Conservation (phyloP, 2,113 vertebrate species). For the Callipepla squamata region DNA sequence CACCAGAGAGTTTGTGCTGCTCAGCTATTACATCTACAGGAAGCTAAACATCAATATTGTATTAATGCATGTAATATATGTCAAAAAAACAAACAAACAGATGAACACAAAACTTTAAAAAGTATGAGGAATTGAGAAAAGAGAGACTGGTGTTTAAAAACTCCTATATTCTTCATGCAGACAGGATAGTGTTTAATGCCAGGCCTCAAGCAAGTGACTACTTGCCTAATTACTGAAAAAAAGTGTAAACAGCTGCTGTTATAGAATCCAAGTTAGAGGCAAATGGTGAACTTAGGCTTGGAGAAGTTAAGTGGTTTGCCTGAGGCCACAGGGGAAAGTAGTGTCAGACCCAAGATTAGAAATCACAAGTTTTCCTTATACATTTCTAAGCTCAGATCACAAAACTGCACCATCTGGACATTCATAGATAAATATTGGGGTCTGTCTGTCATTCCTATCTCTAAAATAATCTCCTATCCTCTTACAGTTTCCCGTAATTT, state of each 20-base stretch:
- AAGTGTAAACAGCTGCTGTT: constrained; percentile 52
- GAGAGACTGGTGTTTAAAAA: not conserved
- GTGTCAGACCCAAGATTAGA: constrained; percentile 38
- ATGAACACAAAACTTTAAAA: not conserved
- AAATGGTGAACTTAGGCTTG: constrained; percentile 53
- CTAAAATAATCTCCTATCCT: constrained; percentile 13
- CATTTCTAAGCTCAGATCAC: constrained; percentile 10
- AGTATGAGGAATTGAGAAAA: not conserved
- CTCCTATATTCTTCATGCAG: not conserved
- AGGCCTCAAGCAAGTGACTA: constrained; percentile 27
- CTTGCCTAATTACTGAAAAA: constrained; percentile 49
- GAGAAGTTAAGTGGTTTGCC: constrained; percentile 60
- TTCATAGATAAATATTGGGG: not conserved
- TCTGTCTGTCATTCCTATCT: constrained; percentile 11
- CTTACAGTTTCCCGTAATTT: constrained; percentile 1
- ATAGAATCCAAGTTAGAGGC: constrained; percentile 21
- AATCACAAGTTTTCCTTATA: constrained; percentile 24
- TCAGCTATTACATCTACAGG: not conserved
- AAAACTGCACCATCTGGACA: constrained; percentile 26
- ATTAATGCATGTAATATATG: not conserved
- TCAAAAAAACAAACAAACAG: not conserved
- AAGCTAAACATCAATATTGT: not conserved
- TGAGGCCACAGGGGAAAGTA: constrained; percentile 9
- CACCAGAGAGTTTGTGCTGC: accelerated
- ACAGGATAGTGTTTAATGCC: not conserved